Evolutionary conservation across 1,140 invertebrate genomes (phyloP).

Genomic region (Limonius californicus): DNA sequence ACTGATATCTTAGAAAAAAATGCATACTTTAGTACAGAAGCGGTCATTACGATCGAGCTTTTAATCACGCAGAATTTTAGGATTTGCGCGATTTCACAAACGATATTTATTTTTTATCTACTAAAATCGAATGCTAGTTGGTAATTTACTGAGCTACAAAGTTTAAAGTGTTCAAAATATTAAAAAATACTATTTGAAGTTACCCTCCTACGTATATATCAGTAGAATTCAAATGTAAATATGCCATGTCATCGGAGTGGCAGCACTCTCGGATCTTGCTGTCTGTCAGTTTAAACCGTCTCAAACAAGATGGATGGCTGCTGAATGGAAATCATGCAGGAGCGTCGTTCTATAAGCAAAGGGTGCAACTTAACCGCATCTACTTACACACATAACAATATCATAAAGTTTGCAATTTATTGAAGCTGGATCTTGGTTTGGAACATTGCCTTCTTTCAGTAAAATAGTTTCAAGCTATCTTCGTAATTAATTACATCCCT

Average conservation of each 20-base stretch:
- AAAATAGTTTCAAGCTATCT: no score
- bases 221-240: conserved; percentile 11
- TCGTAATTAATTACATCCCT: no score
- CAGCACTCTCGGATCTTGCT: conserved; percentile 46
- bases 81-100: no score
- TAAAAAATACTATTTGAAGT: background rate
- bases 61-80: no score
- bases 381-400: background rate
- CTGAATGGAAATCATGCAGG: conserved; percentile 47
- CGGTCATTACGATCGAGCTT: no score
- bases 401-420: background rate
- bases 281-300: conserved; percentile 48
- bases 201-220: conserved; percentile 3
- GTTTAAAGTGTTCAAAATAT: background rate
- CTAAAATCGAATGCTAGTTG: no score
- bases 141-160: no score
- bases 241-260: conserved; percentile 44
- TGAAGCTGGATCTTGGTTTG: no score
- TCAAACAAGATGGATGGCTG: conserved; percentile 48
- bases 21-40: no score
- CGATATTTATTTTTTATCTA: no score
- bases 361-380: conserved; percentile 32
- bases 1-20: no score
- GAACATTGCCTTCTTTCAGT: no score
- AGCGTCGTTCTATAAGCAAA: conserved; percentile 41